A percentile compares a stretch with the other conserved stretches of the same genome.
phyloP scores from a whole-genome alignment of 1,140 invertebrate genomes.

The Drosophila elegans region DNA sequence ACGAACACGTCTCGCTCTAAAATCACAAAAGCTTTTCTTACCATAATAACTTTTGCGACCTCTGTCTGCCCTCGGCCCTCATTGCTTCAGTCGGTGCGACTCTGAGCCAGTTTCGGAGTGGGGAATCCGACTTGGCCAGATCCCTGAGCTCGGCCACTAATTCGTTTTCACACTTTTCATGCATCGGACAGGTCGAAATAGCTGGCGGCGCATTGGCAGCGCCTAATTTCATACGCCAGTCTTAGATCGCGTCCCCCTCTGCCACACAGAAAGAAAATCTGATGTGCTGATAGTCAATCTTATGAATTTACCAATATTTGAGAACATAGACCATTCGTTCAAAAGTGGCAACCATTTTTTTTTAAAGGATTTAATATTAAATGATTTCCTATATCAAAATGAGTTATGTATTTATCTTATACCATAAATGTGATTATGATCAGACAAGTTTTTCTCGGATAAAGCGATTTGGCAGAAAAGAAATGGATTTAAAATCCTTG shows the following conservation, averaged over 20 bases:
- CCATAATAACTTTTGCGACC: constrained; percentile 38
- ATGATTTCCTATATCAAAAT: too few relatives aligned
- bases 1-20: background rate
- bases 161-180: constrained; percentile 82
- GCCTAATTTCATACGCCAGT: constrained; percentile 70
- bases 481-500: too few relatives aligned
- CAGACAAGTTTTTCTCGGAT: too few relatives aligned
- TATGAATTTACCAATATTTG: too few relatives aligned
- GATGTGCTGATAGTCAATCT: too few relatives aligned
- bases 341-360: too few relatives aligned
- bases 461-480: too few relatives aligned
- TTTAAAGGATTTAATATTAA: too few relatives aligned
- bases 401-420: too few relatives aligned
- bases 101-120: background rate
- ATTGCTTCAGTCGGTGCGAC: constrained; percentile 13
- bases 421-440: too few relatives aligned
- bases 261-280: background rate
- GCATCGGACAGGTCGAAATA: constrained; percentile 55
- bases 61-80: constrained; percentile 32
- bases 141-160: constrained; percentile 51
- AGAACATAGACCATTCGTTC: too few relatives aligned
- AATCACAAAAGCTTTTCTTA: constrained; percentile 10
- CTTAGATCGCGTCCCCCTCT: constrained; percentile 18
- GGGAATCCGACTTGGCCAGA: constrained; percentile 16
- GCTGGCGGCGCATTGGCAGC: constrained; percentile 56